phyloP scores from a whole-genome alignment of 92 coral and sea anemone genomes.

The Porites evermanni region DNA sequence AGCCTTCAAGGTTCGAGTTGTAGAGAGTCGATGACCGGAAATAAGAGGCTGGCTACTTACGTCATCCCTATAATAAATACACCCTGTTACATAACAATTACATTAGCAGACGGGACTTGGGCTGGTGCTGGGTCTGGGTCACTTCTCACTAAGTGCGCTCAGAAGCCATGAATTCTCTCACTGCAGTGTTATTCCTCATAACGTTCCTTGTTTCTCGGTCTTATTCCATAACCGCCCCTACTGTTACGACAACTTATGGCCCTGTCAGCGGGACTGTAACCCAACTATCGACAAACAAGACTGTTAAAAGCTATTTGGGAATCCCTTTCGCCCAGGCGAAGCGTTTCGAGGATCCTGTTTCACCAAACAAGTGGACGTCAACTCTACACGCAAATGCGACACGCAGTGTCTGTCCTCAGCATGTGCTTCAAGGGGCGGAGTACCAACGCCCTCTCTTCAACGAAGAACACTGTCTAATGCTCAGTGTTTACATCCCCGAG shows the following conservation, averaged over 20 bases:
- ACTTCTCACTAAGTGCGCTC: no score
- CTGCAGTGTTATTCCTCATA: no score
- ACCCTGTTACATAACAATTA: no score
- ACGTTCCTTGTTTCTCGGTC: not conserved
- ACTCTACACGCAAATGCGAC: not conserved
- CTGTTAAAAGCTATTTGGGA: constrained; percentile 23
- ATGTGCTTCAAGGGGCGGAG: no score
- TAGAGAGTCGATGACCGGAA: no score
- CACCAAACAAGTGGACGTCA: constrained; percentile 15
- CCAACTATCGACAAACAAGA: not conserved
- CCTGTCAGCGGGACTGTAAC: not conserved
- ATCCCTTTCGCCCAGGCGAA: not conserved
- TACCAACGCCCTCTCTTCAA: not conserved
- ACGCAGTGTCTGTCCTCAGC: constrained; percentile 20
- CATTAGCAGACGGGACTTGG: no score
- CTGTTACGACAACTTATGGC: not conserved
- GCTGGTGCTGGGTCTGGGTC: no score
- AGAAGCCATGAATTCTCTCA: no score
- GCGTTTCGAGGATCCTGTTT: constrained; percentile 9
- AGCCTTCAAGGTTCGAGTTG: no score
- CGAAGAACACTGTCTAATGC: constrained; percentile 36
- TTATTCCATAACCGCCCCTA: not conserved
- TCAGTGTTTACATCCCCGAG: constrained; percentile 37
- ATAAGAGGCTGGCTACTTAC: no score
- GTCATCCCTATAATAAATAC: no score